phyloP scores from a whole-genome alignment of 2,797 vertebrate genomes.

The Phyllotis vaccarum region DNA sequence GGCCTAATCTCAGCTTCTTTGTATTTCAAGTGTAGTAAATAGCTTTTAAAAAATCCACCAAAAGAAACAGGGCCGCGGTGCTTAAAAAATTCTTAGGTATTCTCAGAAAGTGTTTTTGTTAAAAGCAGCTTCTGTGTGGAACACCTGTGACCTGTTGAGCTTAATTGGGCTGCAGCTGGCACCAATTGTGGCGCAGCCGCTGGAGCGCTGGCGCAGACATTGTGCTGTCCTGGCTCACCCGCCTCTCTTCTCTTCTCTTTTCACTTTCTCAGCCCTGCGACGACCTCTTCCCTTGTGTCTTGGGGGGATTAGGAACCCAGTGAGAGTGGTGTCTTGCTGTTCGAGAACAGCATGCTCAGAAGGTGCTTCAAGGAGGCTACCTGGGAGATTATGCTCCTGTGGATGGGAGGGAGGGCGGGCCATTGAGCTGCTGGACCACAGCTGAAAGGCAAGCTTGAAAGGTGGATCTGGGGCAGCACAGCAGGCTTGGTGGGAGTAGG shows the following conservation, averaged over 20 bases:
- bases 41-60: constrained; percentile 83
- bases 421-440: constrained; percentile 55
- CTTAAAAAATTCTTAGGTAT: constrained; percentile 85
- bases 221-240: constrained; percentile 82
- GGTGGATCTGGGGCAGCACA: constrained; percentile 40
- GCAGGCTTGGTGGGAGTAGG: constrained; percentile 16
- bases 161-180: constrained; percentile 89
- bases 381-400: constrained; percentile 76
- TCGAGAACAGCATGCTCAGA: constrained; percentile 79
- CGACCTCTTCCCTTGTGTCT: constrained; percentile 80
- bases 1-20: constrained; percentile 86
- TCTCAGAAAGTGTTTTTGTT: constrained; percentile 87
- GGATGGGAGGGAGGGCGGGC: constrained; percentile 32
- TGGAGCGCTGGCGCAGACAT: constrained; percentile 78
- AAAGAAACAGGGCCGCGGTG: constrained; percentile 80
- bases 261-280: constrained; percentile 78
- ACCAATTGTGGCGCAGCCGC: constrained; percentile 80
- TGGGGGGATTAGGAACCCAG: constrained; percentile 86
- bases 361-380: constrained; percentile 84
- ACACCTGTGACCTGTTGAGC: constrained; percentile 88
- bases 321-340: constrained; percentile 85
- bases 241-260: constrained; percentile 84
- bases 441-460: constrained; percentile 74
- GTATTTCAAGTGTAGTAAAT: constrained; percentile 87
- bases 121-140: constrained; percentile 82